These are phyloP conservation scores for Polydrusus tereticollis DNA, from an alignment of 2,888 invertebrate species.

Conservation along the genomic window DNA sequence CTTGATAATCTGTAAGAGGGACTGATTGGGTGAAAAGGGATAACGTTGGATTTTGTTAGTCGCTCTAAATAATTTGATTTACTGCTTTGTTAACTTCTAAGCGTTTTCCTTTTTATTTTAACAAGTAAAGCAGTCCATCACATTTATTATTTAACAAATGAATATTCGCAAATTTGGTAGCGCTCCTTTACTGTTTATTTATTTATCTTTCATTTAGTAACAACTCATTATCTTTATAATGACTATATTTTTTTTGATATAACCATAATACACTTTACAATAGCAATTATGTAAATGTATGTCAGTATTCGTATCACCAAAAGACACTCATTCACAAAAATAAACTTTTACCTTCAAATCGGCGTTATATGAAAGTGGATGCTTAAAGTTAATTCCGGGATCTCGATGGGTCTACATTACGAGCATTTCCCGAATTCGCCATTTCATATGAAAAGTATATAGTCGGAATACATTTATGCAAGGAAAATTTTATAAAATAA, in stretches of 20 bases:
- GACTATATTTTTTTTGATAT: too few species aligned
- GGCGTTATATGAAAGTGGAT: background rate
- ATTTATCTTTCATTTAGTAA: too few species aligned
- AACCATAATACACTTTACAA: too few species aligned
- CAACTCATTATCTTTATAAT: too few species aligned
- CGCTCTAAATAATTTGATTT: constrained; percentile 11
- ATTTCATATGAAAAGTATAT: constrained; percentile 15
- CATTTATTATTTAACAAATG: too few species aligned
- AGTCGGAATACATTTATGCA: constrained; percentile 19
- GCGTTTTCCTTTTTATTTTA: background rate
- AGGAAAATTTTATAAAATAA: constrained; percentile 17
- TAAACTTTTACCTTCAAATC: constrained; percentile 5
- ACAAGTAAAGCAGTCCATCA: background rate
- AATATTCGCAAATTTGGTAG: too few species aligned
- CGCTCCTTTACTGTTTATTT: too few species aligned
- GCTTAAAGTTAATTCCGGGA: constrained; percentile 9
- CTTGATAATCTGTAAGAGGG: constrained; percentile 16
- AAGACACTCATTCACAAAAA: background rate
- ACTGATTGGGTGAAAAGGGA: constrained; percentile 8
- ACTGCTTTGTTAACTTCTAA: background rate
- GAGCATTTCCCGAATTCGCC: constrained; percentile 9
- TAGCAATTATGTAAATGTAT: background rate
- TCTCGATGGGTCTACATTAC: constrained; percentile 3
- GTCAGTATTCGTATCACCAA: background rate
- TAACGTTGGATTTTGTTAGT: constrained; percentile 1